Evolutionary conservation across 2,888 invertebrate genomes (phyloP).

Genomic region (Drosophila lacicola): DNA sequence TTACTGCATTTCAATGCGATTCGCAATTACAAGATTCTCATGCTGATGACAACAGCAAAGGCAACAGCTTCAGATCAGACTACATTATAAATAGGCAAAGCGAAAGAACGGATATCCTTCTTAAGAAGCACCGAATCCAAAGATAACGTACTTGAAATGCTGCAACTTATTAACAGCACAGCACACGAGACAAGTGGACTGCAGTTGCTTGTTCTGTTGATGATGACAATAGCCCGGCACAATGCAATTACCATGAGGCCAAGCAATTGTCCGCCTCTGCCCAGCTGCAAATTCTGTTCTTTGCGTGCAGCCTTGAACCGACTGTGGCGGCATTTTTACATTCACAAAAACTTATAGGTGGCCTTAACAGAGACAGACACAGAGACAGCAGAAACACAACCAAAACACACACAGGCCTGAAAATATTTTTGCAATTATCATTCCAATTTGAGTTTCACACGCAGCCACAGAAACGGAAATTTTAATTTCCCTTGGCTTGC

Average conservation of each 20-base stretch:
- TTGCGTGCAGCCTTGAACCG: slow-evolving; percentile 38
- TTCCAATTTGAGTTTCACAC: slow-evolving; percentile 60
- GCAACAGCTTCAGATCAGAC: slow-evolving; percentile 22
- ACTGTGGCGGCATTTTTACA: slow-evolving; percentile 18
- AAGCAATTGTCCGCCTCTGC: slow-evolving; percentile 26
- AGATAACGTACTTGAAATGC: slow-evolving; percentile 39
- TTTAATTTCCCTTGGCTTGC: slow-evolving; percentile 67
- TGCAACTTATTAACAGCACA: slow-evolving; percentile 42
- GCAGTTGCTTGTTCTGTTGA: slow-evolving; percentile 39
- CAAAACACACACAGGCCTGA: slow-evolving; percentile 15
- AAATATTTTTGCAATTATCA: slow-evolving; percentile 65
- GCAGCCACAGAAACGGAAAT: slow-evolving; percentile 57
- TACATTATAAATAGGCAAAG: slow-evolving; percentile 40
- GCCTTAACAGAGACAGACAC: slow-evolving; percentile 5
- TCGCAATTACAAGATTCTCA: slow-evolving; percentile 69
- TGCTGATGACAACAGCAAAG: slow-evolving; percentile 35
- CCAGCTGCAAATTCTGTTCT: slow-evolving; percentile 32
- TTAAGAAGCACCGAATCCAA: slow-evolving; percentile 48
- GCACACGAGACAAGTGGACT: slow-evolving; percentile 57
- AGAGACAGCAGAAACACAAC: slow-evolving; percentile 40
- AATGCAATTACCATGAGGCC: slow-evolving; percentile 51
- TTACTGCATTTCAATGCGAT: slow-evolving; percentile 58
- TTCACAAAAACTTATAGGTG: slow-evolving; percentile 36
- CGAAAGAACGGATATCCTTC: slow-evolving; percentile 73
- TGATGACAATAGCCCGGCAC: slow-evolving; percentile 47